Evolutionary conservation across 2,888 invertebrate species (phyloP).

Genomic region (Coleophora deauratella): DNA sequence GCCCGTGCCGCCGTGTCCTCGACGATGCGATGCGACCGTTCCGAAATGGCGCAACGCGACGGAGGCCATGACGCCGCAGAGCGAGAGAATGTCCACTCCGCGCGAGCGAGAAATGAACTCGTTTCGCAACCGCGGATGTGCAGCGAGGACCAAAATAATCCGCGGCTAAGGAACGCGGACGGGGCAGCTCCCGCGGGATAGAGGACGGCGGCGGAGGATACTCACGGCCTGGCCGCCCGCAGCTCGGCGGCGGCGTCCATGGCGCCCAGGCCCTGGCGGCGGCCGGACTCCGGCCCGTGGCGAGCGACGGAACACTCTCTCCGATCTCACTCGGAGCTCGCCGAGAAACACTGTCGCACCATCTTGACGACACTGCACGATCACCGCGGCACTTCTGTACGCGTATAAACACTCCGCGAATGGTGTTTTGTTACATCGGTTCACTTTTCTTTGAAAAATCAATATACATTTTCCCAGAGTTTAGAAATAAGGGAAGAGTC

Average conservation of each 20-base stretch:
- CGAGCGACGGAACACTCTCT: conserved; percentile 69
- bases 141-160: conserved; percentile 64
- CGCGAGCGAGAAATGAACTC: conserved; percentile 56
- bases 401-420: conserved; percentile 72
- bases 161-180: conserved; percentile 45
- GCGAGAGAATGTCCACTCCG: conserved; percentile 68
- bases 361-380: conserved; percentile 70
- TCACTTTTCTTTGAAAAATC: conserved; percentile 76
- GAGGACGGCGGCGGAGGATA: conserved; percentile 34
- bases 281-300: conserved; percentile 68
- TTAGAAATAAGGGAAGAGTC: conserved; percentile 71
- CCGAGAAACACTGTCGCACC: conserved; percentile 68
- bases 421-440: conserved; percentile 74
- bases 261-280: conserved; percentile 68
- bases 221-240: conserved; percentile 71
- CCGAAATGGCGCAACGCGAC: conserved; percentile 62
- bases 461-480: conserved; percentile 75
- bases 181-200: conserved; percentile 29
- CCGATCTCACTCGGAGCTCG: conserved; percentile 68
- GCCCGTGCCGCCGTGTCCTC: conserved; percentile 45
- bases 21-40: conserved; percentile 58
- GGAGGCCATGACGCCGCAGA: conserved; percentile 69
- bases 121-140: conserved; percentile 68
- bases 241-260: conserved; percentile 69
- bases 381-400: conserved; percentile 61